Evolutionary conservation across 1,140 invertebrate species (phyloP), one percentile per base, ranked within the genome.

Genomic region (Bombus superbus): DNA sequence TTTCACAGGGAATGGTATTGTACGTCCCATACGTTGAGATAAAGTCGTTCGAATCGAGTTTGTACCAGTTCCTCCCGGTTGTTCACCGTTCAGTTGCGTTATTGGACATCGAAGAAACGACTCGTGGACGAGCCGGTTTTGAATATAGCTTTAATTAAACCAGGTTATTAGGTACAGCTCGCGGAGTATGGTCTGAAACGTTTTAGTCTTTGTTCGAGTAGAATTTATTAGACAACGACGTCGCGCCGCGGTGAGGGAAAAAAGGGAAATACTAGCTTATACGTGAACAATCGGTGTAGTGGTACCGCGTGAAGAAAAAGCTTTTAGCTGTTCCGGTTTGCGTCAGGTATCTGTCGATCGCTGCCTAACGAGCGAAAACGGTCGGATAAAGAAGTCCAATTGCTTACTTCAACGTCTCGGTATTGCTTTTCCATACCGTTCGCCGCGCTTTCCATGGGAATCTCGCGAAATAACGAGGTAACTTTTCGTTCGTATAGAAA

Each of bases 101-200:
- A 92, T 92, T 92, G 88, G 83, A 92, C 91, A 88, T 91, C 81
- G 89, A 88, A 88, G 86, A 78, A 72, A 90, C 47, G 80, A 74
- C 78, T 40, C 35, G 57, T 44, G 25, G 80, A 53, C 66, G 74
- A 44, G 83, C 28, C n/a, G n/a, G 42, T 76, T 85, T 88, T 81
- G 77, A 90, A 89, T 62, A 28, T 9, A 25, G 28, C 6, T 91
- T 92, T 91, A 92, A 92, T 92, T 91, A 92, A 92, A 92, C 78
- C 85, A 72, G 88, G 83, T 90, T 90, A 83, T 83, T 86, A 76
- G 84, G 62, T 73, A 83, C 53, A 40, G 40, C 8, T n/a, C 35
- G 5, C 25, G 9, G 5, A n/a, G 28, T 59, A 76, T 38, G 59
- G 10, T 57, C 13, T 35, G 32, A 40, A 66, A 82, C 42, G 32